Evolutionary conservation across 2,797 vertebrate species (phyloP), one percentile per base, ranked within the genome.

Genomic region (Borostomias antarcticus): DNA sequence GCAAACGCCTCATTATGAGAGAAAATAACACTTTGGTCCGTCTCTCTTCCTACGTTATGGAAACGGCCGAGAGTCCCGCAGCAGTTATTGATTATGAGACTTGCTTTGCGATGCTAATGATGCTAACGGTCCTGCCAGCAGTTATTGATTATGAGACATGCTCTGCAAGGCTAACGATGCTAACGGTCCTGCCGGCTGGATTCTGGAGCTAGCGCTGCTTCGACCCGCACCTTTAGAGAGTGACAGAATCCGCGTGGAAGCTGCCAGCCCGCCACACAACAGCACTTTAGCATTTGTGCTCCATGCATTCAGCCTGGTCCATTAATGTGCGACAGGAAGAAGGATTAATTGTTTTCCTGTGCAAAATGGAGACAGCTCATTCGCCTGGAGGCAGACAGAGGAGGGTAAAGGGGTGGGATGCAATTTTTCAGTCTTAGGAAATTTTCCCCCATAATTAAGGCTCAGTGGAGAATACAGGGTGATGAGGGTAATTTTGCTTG

Each of bases 401-500:
- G 52, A 47, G 65, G 23, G 0, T 26, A 17, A 51, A 8, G 72
- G 82, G 26, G n/a, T 26, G 25, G 23, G 50, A 23, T 23, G 84
- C 80, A 75, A 70, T 85, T 85, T 88, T 85, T 79, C 77, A 69
- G 61, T 82, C 73, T 58, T 23, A 58, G 78, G 83, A 88, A 78
- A 77, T 78, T 74, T 68, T 48, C 73, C 64, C 70, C 57, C 73
- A 60, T 76, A 80, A 86, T n/a, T 85, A 85, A 64, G 65, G 68
- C 73, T 75, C 68, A 47, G 76, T 29, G 15, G 70, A 68, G 64
- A 77, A 33, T 73, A 72, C 62, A 66, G 73, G 73, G 75, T 62
- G 81, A 78, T 76, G 37, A 78, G 77, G 85, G 79, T 83, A 77
- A 81, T 85, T 85, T 81, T 78, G 74, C 76, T 78, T 83, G 62